Conservation (phyloP, 2,888 invertebrate genomes). For the Lithosia quadra region DNA sequence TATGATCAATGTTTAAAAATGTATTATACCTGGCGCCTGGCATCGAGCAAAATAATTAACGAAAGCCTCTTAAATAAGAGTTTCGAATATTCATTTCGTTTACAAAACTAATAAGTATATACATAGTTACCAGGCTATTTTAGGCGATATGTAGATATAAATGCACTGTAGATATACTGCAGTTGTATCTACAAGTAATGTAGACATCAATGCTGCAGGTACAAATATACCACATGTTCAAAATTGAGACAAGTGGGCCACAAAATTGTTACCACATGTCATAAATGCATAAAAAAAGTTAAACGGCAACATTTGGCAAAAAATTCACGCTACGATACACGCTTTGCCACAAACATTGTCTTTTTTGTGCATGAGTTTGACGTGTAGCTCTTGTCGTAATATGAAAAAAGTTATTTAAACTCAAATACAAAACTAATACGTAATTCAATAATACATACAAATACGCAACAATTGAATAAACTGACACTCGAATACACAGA, state of each 20-base stretch:
- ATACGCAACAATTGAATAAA: constrained; percentile 26
- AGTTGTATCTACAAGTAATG: constrained; percentile 7
- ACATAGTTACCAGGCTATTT: no score
- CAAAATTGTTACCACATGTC: constrained; percentile 69
- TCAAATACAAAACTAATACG: neutral
- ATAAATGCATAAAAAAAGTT: constrained; percentile 49
- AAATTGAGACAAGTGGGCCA: constrained; percentile 60
- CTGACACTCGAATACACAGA: constrained; percentile 36
- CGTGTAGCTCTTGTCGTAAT: neutral
- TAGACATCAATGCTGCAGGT: no score
- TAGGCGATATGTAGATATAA: no score
- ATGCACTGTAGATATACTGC: no score
- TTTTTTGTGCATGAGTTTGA: neutral
- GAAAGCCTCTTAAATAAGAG: neutral
- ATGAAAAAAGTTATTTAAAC: neutral
- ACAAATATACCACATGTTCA: constrained; percentile 57
- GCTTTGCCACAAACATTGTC: neutral
- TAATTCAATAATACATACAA: neutral
- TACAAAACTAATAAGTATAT: no score
- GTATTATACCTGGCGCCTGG: neutral
- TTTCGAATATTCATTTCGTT: neutral
- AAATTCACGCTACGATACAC: constrained; percentile 6
- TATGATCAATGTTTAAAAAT: neutral
- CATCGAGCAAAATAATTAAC: neutral
- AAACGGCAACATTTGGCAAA: constrained; percentile 51